Percentiles rank a stretch among this genome's conserved stretches.
Conservation (phyloP, 2,888 invertebrate species). For the Trilocha varians region DNA sequence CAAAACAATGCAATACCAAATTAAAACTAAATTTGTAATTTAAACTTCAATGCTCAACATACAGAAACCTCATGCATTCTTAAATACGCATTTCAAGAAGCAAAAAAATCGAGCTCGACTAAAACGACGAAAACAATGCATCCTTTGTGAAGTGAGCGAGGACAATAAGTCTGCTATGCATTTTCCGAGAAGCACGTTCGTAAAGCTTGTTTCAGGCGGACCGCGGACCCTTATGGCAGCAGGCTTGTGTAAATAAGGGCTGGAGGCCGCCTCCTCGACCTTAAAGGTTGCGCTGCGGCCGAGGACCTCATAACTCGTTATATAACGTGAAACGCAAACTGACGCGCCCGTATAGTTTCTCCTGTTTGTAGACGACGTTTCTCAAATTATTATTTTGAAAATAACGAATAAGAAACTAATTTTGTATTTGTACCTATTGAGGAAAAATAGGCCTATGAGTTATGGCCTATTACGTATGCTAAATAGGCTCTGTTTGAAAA, state of each 20-base stretch:
- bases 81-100: no score
- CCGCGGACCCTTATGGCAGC: constrained; percentile 14
- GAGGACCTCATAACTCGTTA: constrained; percentile 49
- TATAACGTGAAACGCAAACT: constrained; percentile 51
- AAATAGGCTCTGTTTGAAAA: no score
- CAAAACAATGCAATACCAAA: no score
- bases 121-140: background rate
- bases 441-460: no score
- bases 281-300: constrained; percentile 60
- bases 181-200: background rate
- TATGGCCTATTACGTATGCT: no score
- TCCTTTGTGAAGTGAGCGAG: background rate
- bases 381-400: background rate
- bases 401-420: no score
- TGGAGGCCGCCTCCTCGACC: constrained; percentile 51
- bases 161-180: background rate
- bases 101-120: background rate
- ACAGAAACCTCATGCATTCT: no score
- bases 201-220: constrained; percentile 1
- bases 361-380: background rate
- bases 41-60: no score
- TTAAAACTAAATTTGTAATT: no score
- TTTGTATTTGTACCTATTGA: no score
- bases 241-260: constrained; percentile 40
- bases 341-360: constrained; percentile 19